A percentile compares a stretch with the other conserved stretches of the same genome.
These are phyloP conservation scores for Micrasema longulum DNA, from an alignment of 1,140 invertebrate genomes.

Conservation along the genomic window DNA sequence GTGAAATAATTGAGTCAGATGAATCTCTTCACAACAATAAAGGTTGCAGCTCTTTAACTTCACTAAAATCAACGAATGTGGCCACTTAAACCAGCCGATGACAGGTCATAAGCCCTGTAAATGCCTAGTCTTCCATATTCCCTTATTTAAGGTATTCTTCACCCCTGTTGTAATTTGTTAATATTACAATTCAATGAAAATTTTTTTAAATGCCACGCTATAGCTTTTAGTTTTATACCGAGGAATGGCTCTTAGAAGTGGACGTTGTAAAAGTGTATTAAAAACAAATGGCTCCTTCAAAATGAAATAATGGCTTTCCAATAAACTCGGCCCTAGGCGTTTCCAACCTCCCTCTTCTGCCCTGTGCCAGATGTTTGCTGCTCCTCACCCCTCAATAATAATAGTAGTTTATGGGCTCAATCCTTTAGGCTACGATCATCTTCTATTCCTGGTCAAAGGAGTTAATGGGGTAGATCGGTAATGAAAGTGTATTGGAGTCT, in stretches of 20 bases:
- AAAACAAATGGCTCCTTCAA: conserved; percentile 40
- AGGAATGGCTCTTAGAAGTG: neutral
- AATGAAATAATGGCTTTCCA: conserved; percentile 52
- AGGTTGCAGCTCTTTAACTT: too few relatives aligned
- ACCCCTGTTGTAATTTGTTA: too few relatives aligned
- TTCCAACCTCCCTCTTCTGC: conserved; percentile 12
- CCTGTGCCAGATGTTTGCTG: conserved; percentile 42
- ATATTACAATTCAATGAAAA: too few relatives aligned
- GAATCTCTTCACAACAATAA: too few relatives aligned
- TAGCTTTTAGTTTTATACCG: neutral
- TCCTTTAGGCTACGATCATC: conserved; percentile 11
- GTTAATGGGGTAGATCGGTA: conserved; percentile 21
- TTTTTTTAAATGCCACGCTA: too few relatives aligned
- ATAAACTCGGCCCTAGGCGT: conserved; percentile 40
- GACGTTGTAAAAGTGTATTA: conserved; percentile 33
- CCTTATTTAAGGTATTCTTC: too few relatives aligned
- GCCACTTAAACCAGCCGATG: too few relatives aligned
- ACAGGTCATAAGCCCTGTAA: too few relatives aligned
- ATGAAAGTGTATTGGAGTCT: conserved; percentile 38
- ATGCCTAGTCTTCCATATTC: too few relatives aligned
- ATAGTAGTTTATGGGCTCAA: conserved; percentile 48
- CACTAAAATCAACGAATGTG: too few relatives aligned
- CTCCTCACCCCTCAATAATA: conserved; percentile 34
- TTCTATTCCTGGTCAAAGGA: conserved; percentile 14
- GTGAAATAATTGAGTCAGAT: too few relatives aligned